Evolutionary conservation across 2,888 invertebrate genomes (phyloP).

Genomic region (Cerceris rybyensis): DNA sequence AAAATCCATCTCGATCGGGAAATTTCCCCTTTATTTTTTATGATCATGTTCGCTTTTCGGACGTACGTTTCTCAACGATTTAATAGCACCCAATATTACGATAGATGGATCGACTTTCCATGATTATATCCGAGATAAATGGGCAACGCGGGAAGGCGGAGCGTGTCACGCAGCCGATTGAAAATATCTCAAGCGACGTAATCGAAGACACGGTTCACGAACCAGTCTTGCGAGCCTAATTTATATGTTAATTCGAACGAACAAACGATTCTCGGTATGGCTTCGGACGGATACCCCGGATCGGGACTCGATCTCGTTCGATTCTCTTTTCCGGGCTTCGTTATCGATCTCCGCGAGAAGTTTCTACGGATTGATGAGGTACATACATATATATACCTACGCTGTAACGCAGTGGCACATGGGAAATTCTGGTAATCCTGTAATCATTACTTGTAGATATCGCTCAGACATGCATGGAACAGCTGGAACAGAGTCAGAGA

Average conservation of each 20-base stretch:
- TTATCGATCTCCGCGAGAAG: slow-evolving; percentile 52
- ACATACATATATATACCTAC: slow-evolving; percentile 16
- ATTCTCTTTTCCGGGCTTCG: slow-evolving; percentile 47
- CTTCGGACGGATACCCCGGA: slow-evolving; percentile 48
- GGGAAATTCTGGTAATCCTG: slow-evolving; percentile 63
- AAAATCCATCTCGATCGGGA: slow-evolving; percentile 2
- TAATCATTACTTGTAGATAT: slow-evolving; percentile 58
- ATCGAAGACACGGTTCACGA: neutral
- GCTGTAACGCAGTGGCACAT: slow-evolving; percentile 48
- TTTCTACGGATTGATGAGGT: slow-evolving; percentile 50
- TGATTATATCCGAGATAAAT: neutral
- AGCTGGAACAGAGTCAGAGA: neutral
- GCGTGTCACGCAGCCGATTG: slow-evolving; percentile 18
- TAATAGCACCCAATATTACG: neutral
- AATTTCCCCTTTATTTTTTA: neutral
- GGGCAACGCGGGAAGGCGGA: neutral
- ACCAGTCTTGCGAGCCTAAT: slow-evolving; percentile 69
- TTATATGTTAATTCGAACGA: slow-evolving; percentile 75
- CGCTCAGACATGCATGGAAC: slow-evolving; percentile 58
- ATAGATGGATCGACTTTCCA: slow-evolving; percentile 3
- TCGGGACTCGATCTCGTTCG: slow-evolving; percentile 60
- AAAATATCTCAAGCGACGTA: slow-evolving; percentile 15
- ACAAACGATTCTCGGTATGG: slow-evolving; percentile 62
- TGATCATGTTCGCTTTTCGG: neutral
- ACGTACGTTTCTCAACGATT: neutral